These are phyloP conservation scores for Melanostoma mellinum DNA, from an alignment of 2,888 invertebrate genomes.

Conservation along the genomic window DNA sequence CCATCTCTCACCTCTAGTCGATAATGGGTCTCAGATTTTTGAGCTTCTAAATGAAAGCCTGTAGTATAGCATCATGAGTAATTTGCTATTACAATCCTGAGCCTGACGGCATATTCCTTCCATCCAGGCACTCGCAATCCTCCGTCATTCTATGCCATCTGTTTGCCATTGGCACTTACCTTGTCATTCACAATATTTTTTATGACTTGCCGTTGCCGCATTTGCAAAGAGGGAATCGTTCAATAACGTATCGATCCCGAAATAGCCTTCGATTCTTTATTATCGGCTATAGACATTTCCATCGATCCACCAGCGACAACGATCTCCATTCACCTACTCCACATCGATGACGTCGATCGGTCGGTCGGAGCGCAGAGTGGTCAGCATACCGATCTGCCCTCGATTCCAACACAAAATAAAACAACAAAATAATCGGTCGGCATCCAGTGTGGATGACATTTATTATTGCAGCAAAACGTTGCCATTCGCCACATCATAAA, in stretches of 20 bases:
- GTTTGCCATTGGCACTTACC: conserved; percentile 38
- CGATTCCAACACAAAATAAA: conserved; percentile 11
- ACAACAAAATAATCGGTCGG: conserved; percentile 52
- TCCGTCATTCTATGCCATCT: conserved; percentile 46
- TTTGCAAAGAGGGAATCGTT: conserved; percentile 15
- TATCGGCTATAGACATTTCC: conserved; percentile 10
- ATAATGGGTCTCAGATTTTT: too few species aligned
- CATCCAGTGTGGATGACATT: conserved; percentile 68
- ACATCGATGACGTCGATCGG: conserved; percentile 9
- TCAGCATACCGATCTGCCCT: conserved; percentile 17
- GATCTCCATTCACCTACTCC: conserved; percentile 18
- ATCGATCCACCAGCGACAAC: conserved; percentile 16
- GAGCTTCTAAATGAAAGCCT: background rate
- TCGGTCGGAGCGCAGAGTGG: conserved; percentile 14
- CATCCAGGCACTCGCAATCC: background rate
- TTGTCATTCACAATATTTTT: conserved; percentile 39
- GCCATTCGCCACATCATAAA: conserved; percentile 73
- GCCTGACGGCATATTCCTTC: background rate
- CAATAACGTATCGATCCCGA: conserved; percentile 8
- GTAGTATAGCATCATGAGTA: background rate
- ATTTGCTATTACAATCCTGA: background rate
- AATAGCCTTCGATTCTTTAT: conserved; percentile 28
- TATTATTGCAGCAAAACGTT: conserved; percentile 68
- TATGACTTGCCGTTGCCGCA: conserved; percentile 43
- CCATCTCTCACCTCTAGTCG: too few species aligned